A percentile compares a stretch with the other conserved stretches of the same genome.
Conservation (phyloP, 2,797 vertebrate species). For the Dendrocincla fuliginosa region DNA sequence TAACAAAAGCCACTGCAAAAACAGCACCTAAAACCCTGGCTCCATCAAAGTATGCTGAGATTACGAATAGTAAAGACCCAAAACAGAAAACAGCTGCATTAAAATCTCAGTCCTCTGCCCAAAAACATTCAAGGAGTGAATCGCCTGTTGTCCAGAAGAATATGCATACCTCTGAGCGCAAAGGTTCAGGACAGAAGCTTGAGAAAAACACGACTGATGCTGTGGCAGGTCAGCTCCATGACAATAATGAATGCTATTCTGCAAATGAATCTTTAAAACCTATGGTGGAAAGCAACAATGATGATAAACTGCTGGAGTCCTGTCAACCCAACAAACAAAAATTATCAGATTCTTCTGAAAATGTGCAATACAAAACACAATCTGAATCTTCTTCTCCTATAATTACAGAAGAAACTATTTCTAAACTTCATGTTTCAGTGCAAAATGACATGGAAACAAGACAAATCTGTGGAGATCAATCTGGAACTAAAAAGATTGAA, state of each 20-base stretch:
- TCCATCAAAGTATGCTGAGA: constrained; percentile 74
- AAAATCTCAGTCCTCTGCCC: constrained; percentile 78
- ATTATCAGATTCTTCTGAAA: constrained; percentile 33
- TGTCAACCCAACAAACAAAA: constrained; percentile 25
- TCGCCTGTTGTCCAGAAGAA: constrained; percentile 76
- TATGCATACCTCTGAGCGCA: background rate
- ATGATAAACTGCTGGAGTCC: background rate
- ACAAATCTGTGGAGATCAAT: constrained; percentile 17
- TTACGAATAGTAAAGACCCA: constrained; percentile 76
- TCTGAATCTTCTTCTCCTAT: background rate
- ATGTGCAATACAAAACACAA: constrained; percentile 11
- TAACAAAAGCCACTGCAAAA: constrained; percentile 80
- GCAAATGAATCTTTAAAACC: constrained; percentile 2
- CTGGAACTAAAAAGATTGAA: constrained; percentile 1
- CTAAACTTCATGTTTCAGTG: constrained; percentile 10
- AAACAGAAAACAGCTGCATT: constrained; percentile 80
- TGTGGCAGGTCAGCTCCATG: background rate
- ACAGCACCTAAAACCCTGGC: constrained; percentile 47
- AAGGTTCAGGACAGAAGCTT: constrained; percentile 24
- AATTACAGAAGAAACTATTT: background rate
- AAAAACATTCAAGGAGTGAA: constrained; percentile 75
- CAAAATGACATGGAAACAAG: constrained; percentile 37
- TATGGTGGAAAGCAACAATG: background rate
- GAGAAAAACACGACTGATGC: background rate
- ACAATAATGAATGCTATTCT: constrained; percentile 28